Evolutionary conservation across 92 coral and sea anemone species (phyloP), one percentile per base, ranked within the genome.

Genomic region (Plumapathes pennacea): DNA sequence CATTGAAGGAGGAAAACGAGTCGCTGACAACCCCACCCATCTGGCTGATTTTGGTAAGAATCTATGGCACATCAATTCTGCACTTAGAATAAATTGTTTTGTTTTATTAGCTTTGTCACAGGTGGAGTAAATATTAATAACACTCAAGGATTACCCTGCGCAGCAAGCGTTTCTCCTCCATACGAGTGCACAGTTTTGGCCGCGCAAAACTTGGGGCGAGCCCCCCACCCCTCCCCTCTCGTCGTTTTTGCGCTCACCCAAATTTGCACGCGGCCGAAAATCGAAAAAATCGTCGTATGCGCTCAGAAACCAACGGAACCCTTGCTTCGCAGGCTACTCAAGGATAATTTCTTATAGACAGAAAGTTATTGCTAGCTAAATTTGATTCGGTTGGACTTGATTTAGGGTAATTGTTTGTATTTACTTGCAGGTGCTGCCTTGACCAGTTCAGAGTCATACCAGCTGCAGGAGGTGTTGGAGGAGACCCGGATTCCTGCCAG

Each of bases 31-130:
- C 52, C 98, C 98, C 8, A 84, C 89, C 6, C 96, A 92, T 48
- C 70, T 92, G 48, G 85, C 98, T 28, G 98, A 92, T 60, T 92
- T 92, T 92, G 98, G 98, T 92, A 58, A 68, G n/a, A n/a, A n/a
- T n/a, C n/a, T n/a, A n/a, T n/a, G n/a, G n/a, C n/a, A n/a, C n/a
- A n/a, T 36, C 41, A 9, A 8, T 36, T 36, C 9, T 36, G 41
- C 9, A 8, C 9, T 36, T 8, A 36, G n/a, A 36, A 36, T 8
- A 36, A n/a, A 36, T 36, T n/a, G 9, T n/a, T 36, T n/a, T 36
- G 41, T 8, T 36, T n/a, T 36, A 9, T 36, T 9, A 36, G 41
- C 41, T 36, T 8, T 36, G n/a, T 36, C 41, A 36, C 41, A n/a
- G n/a, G n/a, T n/a, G n/a, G n/a, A n/a, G n/a, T n/a, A n/a, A n/a